A percentile compares a stretch with the other conserved stretches of the same genome.
These are phyloP conservation scores for Ptychochromis oligacanthus DNA, from an alignment of 2,113 vertebrate genomes.

Conservation along the genomic window DNA sequence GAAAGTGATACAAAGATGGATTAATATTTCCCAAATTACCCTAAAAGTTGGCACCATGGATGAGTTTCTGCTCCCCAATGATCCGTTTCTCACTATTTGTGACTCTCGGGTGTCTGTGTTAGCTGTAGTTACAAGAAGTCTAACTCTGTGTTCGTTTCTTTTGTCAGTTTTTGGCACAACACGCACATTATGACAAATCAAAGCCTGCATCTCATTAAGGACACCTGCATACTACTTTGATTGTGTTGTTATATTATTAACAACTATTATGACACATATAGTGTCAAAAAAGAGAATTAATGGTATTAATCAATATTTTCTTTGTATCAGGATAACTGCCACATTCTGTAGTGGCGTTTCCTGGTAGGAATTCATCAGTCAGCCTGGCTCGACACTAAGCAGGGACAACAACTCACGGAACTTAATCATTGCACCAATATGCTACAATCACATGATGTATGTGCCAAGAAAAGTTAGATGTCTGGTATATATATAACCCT, in stretches of 20 bases:
- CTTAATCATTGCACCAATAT: background rate
- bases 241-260: background rate
- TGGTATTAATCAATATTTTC: too few relatives aligned
- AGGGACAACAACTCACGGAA: background rate
- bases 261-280: background rate
- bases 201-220: background rate
- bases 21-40: too few relatives aligned
- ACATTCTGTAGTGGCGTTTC: background rate
- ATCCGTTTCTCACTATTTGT: background rate
- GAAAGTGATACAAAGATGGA: too few relatives aligned
- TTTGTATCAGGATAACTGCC: background rate
- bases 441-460: slow-evolving; percentile 12
- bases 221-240: background rate
- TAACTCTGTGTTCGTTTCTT: background rate
- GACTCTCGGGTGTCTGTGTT: background rate
- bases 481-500: too few relatives aligned
- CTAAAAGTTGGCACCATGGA: too few relatives aligned
- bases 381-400: background rate
- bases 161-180: background rate
- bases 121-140: background rate
- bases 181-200: background rate
- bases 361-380: slow-evolving; percentile 24
- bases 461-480: background rate
- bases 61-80: background rate
- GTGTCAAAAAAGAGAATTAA: background rate